Conservation (phyloP, 2,888 invertebrate species). For the Dugesia japonica region DNA sequence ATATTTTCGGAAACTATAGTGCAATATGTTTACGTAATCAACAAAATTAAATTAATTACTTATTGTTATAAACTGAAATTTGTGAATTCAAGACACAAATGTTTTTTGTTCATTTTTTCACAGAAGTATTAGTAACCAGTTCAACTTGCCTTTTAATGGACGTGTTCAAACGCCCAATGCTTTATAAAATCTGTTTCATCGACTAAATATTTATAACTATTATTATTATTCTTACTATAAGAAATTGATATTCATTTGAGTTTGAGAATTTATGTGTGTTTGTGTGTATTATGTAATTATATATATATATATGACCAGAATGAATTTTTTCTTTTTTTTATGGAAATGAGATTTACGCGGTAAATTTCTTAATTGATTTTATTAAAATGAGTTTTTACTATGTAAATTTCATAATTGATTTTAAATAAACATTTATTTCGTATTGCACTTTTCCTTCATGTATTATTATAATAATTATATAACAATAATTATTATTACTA, state of each 20-base stretch:
- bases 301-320: slow-evolving; percentile 16
- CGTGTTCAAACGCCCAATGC: neutral
- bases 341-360: slow-evolving; percentile 3
- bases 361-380: slow-evolving; percentile 1
- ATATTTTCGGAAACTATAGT: neutral
- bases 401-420: slow-evolving; percentile 20
- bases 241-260: slow-evolving; percentile 10
- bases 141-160: neutral
- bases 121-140: neutral
- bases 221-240: too few species aligned
- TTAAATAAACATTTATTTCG: slow-evolving; percentile 1
- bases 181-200: neutral
- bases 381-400: slow-evolving; percentile 12
- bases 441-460: neutral
- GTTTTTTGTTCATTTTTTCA: neutral
- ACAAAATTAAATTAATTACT: too few species aligned
- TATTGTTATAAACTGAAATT: too few species aligned
- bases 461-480: too few species aligned
- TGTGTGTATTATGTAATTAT: neutral
- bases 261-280: slow-evolving; percentile 7
- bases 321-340: neutral
- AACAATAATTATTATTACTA: too few species aligned
- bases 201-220: neutral
- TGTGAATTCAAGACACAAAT: neutral
- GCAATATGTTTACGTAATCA: too few species aligned